Evolutionary conservation across 1,140 invertebrate species (phyloP).

Genomic region (Saccostrea echinata): DNA sequence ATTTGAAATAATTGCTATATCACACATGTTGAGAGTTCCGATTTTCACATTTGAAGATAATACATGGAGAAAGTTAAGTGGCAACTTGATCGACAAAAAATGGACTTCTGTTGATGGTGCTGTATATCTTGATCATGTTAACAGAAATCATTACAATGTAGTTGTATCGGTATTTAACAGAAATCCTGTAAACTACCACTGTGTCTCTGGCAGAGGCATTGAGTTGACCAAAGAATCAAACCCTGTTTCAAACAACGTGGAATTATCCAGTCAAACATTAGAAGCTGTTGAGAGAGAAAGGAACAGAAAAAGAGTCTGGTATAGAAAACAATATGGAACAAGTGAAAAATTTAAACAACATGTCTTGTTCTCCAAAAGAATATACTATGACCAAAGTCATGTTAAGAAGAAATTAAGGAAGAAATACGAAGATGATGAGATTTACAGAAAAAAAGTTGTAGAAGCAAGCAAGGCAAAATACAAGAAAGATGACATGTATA

Average conservation of each 20-base stretch:
- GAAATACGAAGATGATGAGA: slow-evolving; percentile 19
- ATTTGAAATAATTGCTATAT: not conserved
- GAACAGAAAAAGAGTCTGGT: not conserved
- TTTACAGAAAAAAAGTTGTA: no score
- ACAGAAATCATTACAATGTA: slow-evolving; percentile 24
- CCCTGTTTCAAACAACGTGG: not conserved
- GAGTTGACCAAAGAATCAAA: not conserved
- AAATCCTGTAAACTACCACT: not conserved
- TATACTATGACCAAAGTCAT: no score
- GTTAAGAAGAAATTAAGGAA: no score
- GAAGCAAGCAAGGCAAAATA: no score
- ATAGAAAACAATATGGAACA: not conserved
- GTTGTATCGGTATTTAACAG: not conserved
- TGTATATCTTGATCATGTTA: not conserved
- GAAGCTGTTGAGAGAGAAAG: not conserved
- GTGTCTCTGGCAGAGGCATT: not conserved
- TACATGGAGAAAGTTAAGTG: not conserved
- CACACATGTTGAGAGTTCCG: no score
- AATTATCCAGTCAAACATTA: not conserved
- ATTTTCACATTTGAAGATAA: slow-evolving; percentile 1
- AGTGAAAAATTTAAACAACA: no score
- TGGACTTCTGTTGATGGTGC: not conserved
- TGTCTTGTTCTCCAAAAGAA: no score
- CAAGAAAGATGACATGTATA: no score
- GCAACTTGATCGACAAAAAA: not conserved